A percentile compares a stretch with the other conserved stretches of the same genome.
Evolutionary conservation across 2,888 invertebrate genomes (phyloP).

Genomic region (Lysandra coridon): DNA sequence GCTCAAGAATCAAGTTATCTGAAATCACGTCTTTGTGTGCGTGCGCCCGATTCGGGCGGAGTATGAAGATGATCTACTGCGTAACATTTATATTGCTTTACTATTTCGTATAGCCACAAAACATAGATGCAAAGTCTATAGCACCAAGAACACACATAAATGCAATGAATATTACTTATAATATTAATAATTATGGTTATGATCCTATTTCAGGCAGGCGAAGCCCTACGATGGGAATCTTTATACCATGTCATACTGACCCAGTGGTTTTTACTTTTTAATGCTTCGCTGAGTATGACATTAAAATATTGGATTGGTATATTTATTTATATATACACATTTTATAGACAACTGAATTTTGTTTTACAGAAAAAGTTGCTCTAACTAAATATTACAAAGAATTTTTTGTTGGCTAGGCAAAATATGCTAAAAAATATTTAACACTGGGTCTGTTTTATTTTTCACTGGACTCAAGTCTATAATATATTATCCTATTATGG

Average conservation of each 20-base stretch:
- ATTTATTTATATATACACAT: neutral
- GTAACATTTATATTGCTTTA: neutral
- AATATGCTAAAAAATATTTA: neutral
- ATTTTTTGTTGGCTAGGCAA: neutral
- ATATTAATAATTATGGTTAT: constrained; percentile 14
- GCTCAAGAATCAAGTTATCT: neutral
- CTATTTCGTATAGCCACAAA: neutral
- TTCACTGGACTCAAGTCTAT: neutral
- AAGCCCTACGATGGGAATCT: constrained; percentile 8
- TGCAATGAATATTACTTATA: constrained; percentile 22
- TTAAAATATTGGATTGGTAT: neutral
- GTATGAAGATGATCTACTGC: neutral
- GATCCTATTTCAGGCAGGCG: neutral
- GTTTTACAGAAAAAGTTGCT: neutral
- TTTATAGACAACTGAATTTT: neutral
- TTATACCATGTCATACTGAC: neutral
- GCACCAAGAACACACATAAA: constrained; percentile 31
- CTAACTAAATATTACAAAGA: neutral
- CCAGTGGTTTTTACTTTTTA: neutral
- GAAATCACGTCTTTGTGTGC: neutral
- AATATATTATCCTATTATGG: neutral
- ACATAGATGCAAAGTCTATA: constrained; percentile 21
- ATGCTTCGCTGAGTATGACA: neutral
- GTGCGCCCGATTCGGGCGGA: neutral
- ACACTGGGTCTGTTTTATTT: neutral